These are phyloP conservation scores for Microctenopoma steveboyesi DNA, from an alignment of 2,797 vertebrate genomes.

Conservation along the genomic window DNA sequence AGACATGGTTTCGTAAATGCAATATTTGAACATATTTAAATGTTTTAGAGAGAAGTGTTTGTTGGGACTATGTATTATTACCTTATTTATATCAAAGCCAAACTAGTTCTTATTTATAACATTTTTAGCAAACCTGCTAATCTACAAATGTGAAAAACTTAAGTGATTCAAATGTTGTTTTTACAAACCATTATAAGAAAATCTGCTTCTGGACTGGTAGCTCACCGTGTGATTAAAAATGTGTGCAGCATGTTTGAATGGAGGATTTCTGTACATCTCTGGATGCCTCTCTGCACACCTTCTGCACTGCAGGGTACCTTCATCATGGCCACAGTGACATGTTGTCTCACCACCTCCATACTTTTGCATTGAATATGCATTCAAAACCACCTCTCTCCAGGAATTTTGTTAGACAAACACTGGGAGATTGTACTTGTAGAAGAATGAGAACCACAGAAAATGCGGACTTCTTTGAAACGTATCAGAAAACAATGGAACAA, in stretches of 20 bases:
- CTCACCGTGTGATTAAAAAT: conserved; percentile 27
- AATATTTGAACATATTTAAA: conserved; percentile 76
- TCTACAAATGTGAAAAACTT: conserved; percentile 65
- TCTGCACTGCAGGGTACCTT: conserved; percentile 34
- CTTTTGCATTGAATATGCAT: conserved; percentile 36
- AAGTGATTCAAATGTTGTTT: conserved; percentile 70
- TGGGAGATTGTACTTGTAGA: conserved; percentile 30
- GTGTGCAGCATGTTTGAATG: conserved; percentile 36
- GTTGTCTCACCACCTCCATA: conserved; percentile 33
- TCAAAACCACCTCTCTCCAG: conserved; percentile 18
- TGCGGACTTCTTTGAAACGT: conserved; percentile 8
- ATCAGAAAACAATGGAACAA: conserved; percentile 40
- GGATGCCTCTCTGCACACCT: conserved; percentile 32
- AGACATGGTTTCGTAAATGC: conserved; percentile 71
- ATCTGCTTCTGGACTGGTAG: conserved; percentile 45
- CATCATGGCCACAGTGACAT: conserved; percentile 26
- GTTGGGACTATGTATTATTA: conserved; percentile 69
- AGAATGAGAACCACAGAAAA: conserved; percentile 22
- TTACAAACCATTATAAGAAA: conserved; percentile 63
- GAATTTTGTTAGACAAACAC: conserved; percentile 37
- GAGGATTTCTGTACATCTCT: conserved; percentile 35
- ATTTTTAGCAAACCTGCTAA: conserved; percentile 68
- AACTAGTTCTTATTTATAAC: conserved; percentile 74
- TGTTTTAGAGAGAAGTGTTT: conserved; percentile 69
- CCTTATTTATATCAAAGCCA: conserved; percentile 77